Base-by-base conservation (phyloP, 2,113 vertebrate species). In the Euleptes europaea region DNA sequence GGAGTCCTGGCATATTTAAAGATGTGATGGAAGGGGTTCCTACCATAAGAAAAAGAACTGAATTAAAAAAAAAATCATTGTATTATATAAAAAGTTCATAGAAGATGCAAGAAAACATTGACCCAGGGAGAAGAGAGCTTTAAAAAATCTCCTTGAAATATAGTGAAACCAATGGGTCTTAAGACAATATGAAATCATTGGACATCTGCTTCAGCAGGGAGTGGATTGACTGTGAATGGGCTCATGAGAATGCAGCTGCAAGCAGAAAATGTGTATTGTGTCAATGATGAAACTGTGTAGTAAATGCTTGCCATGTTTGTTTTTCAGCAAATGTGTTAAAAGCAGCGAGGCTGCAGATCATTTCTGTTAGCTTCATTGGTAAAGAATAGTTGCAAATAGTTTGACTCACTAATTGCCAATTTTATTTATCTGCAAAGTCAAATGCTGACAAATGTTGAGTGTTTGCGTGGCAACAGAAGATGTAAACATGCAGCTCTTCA, bases 331-430 rank as follows among this genome's bases (percentile, higher is more conserved):
- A 73, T 78, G 19, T 44, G 78, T 80, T 86, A 84, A 84, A 74
- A 87, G 82, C 90, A 83, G 63, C 54, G 38, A 11, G 38, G 71
- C 65, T 74, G 84, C 65, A 84, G 80, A 84, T 90, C 80, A 71
- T 86, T 88, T 84, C 84, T n/a, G 21, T 91, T 91, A 86, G 26
- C 78, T 70, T 84, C 86, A 73, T 79, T 83, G 26, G 15, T 84
- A 91, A 90, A 92, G 80, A 88, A 60, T 85, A 88, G 89, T 84
- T 82, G 74, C 60, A 85, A 77, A 80, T 90, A 80, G 33, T 86
- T 91, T 89, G 84, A 51, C 82, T 82, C n/a, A 67, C n/a, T 51
- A 83, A 49, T 67, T 70, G 23, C 82, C 63, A 57, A 71, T 38
- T 33, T n/a, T 33, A 78, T 91, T 89, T 92, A 85, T 86, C 66